Percentiles rank a stretch among this genome's conserved stretches.
Conservation (phyloP, 2,888 invertebrate genomes). For the Anoplius nigerrimus region DNA sequence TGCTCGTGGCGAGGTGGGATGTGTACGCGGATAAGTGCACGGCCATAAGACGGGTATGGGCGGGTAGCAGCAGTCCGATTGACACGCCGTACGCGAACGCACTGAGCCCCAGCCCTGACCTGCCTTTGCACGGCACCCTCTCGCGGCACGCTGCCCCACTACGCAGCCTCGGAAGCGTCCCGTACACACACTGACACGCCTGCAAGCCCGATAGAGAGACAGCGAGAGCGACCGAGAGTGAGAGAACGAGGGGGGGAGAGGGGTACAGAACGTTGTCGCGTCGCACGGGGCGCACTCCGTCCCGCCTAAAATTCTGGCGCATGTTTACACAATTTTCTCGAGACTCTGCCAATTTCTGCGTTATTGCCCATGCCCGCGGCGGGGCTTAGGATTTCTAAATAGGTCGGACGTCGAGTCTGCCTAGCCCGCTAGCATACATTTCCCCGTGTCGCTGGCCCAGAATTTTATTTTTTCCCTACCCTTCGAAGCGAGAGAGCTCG, state of each 20-base stretch:
- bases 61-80: slow-evolving; percentile 10
- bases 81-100: slow-evolving; percentile 45
- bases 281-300: slow-evolving; percentile 3
- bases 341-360: slow-evolving; percentile 32
- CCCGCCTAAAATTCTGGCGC: slow-evolving; percentile 41
- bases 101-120: slow-evolving; percentile 70
- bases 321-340: slow-evolving; percentile 31
- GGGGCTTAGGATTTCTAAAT: slow-evolving; percentile 25
- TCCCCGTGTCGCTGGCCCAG: too few relatives aligned
- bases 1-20: not conserved
- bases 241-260: too few relatives aligned
- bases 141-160: slow-evolving; percentile 20
- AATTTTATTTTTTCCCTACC: too few relatives aligned
- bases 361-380: slow-evolving; percentile 12
- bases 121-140: slow-evolving; percentile 55
- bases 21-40: not conserved
- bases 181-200: too few relatives aligned
- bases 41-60: not conserved
- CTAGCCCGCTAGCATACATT: not conserved
- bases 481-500: too few relatives aligned
- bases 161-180: not conserved
- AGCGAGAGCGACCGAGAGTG: too few relatives aligned
- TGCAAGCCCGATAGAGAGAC: too few relatives aligned
- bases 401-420: slow-evolving; percentile 1
- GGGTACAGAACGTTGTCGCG: slow-evolving; percentile 4